Evolutionary conservation across 2,113 vertebrate species (phyloP).

Genomic region (Argyrosomus japonicus): DNA sequence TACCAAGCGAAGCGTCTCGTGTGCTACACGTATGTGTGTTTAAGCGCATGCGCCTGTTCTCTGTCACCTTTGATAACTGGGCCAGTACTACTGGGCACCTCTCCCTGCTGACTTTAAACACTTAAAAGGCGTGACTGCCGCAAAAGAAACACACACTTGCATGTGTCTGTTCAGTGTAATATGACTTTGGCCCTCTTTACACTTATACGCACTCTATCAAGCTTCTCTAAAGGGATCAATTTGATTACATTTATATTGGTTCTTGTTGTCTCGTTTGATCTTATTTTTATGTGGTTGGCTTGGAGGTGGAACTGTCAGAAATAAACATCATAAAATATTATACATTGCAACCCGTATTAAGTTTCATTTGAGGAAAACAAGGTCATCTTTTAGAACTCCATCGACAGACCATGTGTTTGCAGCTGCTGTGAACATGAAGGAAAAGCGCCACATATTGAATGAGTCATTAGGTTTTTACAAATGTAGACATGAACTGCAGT

Average conservation of each 20-base stretch:
- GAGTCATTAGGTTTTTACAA: slow-evolving; percentile 31
- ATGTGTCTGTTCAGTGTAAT: slow-evolving; percentile 25
- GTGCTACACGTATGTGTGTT: background rate
- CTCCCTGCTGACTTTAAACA: slow-evolving; percentile 52
- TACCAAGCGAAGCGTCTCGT: background rate
- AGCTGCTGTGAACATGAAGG: background rate
- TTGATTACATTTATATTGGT: background rate
- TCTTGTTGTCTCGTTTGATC: background rate
- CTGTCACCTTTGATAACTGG: slow-evolving; percentile 57
- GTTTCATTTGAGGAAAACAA: background rate
- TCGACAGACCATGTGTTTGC: background rate
- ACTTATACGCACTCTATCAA: background rate
- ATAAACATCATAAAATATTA: background rate
- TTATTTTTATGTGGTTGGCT: background rate
- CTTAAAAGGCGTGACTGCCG: slow-evolving; percentile 27
- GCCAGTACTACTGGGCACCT: slow-evolving; percentile 41
- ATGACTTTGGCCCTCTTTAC: slow-evolving; percentile 23
- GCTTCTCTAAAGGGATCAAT: background rate
- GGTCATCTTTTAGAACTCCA: slow-evolving; percentile 4
- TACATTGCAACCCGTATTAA: background rate
- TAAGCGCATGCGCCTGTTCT: slow-evolving; percentile 7
- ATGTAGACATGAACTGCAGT: slow-evolving; percentile 10
- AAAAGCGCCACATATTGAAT: slow-evolving; percentile 6
- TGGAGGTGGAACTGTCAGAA: background rate
- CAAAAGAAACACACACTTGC: background rate